Evolutionary conservation across 2,888 invertebrate genomes (phyloP).

Genomic region (Ormyrus pomaceus): DNA sequence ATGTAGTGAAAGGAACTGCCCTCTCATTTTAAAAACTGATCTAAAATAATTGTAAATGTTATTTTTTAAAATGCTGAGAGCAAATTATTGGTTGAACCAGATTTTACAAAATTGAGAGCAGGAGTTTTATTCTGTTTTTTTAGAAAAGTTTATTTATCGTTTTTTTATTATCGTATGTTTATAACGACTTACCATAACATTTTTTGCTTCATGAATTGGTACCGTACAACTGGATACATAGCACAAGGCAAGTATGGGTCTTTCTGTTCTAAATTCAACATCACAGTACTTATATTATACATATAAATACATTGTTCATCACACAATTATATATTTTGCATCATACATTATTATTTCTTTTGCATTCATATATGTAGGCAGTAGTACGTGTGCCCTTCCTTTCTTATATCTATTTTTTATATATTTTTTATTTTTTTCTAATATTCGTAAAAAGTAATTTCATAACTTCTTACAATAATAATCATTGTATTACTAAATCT

Average conservation of each 20-base stretch:
- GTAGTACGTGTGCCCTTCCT: slow-evolving; percentile 58
- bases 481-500: slow-evolving; percentile 30
- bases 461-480: slow-evolving; percentile 16
- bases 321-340: slow-evolving; percentile 54
- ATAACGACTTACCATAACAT: slow-evolving; percentile 55
- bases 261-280: slow-evolving; percentile 55
- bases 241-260: slow-evolving; percentile 74
- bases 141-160: slow-evolving; percentile 25
- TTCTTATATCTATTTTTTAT: slow-evolving; percentile 37
- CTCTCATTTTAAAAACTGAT: slow-evolving; percentile 34
- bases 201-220: slow-evolving; percentile 73
- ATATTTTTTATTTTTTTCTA: slow-evolving; percentile 33
- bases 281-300: slow-evolving; percentile 48
- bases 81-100: neutral
- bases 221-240: slow-evolving; percentile 74
- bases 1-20: slow-evolving; percentile 23
- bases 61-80: slow-evolving; percentile 43
- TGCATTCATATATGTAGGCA: slow-evolving; percentile 58
- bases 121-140: slow-evolving; percentile 2
- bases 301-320: slow-evolving; percentile 47
- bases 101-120: no score
- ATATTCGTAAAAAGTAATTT: neutral
- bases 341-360: slow-evolving; percentile 53
- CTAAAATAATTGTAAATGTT: neutral
- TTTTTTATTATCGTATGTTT: slow-evolving; percentile 36